phyloP scores from a whole-genome alignment of 2,113 vertebrate species.

The Poecilia latipinna region DNA sequence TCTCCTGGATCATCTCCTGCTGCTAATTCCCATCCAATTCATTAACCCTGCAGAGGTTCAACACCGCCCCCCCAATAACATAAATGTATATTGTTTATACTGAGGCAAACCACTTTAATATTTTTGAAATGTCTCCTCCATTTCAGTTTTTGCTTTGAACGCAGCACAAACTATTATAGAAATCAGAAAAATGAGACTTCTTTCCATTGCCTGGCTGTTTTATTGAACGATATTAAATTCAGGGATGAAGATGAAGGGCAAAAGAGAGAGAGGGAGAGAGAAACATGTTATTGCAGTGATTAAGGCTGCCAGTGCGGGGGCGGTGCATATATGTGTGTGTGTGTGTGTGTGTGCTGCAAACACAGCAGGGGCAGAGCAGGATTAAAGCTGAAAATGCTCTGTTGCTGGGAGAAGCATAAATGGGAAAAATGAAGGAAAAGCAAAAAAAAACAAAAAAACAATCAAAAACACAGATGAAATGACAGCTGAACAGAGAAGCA shows the following conservation, averaged over 20 bases:
- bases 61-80: not conserved
- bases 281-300: slow-evolving; percentile 58
- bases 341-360: slow-evolving; percentile 29
- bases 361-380: slow-evolving; percentile 34
- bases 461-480: not conserved
- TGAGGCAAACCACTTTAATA: not conserved
- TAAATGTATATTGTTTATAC: not conserved
- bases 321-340: slow-evolving; percentile 5
- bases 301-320: slow-evolving; percentile 47
- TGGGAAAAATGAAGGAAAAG: not conserved
- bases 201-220: slow-evolving; percentile 23
- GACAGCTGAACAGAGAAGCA: not conserved
- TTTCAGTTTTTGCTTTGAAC: slow-evolving; percentile 22
- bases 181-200: slow-evolving; percentile 39
- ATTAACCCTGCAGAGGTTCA: slow-evolving; percentile 50
- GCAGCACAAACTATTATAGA: slow-evolving; percentile 1
- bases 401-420: slow-evolving; percentile 26
- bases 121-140: slow-evolving; percentile 5
- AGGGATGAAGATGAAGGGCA: slow-evolving; percentile 48
- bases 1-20: slow-evolving; percentile 25
- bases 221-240: slow-evolving; percentile 33
- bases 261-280: slow-evolving; percentile 15
- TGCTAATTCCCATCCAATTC: slow-evolving; percentile 44
- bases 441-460: not conserved
- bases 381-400: slow-evolving; percentile 49